Conservation (phyloP, 2,888 invertebrate species). For the Coelinius sp. region DNA sequence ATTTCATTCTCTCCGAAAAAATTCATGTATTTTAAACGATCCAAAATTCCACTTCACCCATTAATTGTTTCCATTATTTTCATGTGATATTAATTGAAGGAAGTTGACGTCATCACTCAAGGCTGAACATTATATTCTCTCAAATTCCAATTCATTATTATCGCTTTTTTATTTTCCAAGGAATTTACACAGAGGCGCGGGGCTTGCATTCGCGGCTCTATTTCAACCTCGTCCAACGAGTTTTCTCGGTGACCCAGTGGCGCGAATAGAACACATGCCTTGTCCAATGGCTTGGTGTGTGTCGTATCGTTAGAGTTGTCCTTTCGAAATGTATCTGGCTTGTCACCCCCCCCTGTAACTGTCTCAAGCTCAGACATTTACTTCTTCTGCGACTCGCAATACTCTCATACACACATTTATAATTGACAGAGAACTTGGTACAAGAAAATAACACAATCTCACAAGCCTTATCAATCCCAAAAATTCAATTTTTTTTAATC, state of each 20-base stretch:
- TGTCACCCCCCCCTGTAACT: slow-evolving; percentile 10
- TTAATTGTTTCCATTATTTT: not conserved
- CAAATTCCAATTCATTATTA: slow-evolving; percentile 9
- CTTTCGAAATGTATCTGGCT: slow-evolving; percentile 31
- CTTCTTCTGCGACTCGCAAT: not conserved
- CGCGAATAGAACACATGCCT: slow-evolving; percentile 61
- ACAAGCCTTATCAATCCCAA: not conserved
- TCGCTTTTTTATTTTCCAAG: not conserved
- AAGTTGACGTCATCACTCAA: not conserved
- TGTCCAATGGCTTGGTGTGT: slow-evolving; percentile 51
- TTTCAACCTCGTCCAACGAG: slow-evolving; percentile 49
- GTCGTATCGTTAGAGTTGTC: slow-evolving; percentile 18
- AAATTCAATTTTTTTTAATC: not conserved
- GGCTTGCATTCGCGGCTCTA: slow-evolving; percentile 19
- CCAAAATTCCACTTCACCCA: not conserved
- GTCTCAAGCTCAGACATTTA: not conserved
- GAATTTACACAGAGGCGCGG: not conserved
- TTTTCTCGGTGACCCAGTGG: slow-evolving; percentile 65
- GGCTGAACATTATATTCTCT: not conserved
- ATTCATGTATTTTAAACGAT: slow-evolving; percentile 2
- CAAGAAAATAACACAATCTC: no score
- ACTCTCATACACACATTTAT: not conserved
- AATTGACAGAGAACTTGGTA: not conserved
- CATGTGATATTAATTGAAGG: not conserved
- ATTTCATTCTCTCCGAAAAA: slow-evolving; percentile 10